Evolutionary conservation across 1,140 invertebrate species (phyloP).

Genomic region (Araneus ventricosus): DNA sequence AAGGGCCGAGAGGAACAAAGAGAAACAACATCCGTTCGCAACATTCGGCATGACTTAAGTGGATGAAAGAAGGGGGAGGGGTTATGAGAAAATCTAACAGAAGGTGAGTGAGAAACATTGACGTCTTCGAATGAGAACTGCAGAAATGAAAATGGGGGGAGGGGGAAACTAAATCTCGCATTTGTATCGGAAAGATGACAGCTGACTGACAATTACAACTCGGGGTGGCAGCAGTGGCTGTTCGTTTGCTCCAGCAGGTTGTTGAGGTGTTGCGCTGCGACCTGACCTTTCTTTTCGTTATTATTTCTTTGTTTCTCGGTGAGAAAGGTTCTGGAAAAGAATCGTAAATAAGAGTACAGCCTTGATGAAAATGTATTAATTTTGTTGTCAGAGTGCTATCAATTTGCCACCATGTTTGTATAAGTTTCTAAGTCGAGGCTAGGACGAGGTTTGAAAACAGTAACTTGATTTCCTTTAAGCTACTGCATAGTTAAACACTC

Average conservation of each 20-base stretch:
- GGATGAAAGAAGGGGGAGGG: conserved; percentile 30
- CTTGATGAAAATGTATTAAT: not conserved
- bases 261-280: not conserved
- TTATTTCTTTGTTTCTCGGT: not conserved
- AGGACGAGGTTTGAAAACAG: too few species aligned
- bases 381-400: not conserved
- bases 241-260: not conserved
- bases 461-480: too few species aligned
- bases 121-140: conserved; percentile 40
- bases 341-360: not conserved
- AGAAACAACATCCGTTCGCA: not conserved
- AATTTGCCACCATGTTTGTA: too few species aligned
- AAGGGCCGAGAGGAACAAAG: not conserved
- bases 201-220: conserved; percentile 39
- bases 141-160: not conserved
- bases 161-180: not conserved
- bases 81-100: conserved; percentile 33
- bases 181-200: conserved; percentile 40
- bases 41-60: conserved; percentile 24
- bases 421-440: too few species aligned
- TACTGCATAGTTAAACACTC: too few species aligned
- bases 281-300: not conserved
- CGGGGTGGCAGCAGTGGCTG: not conserved
- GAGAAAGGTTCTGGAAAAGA: not conserved
- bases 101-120: conserved; percentile 2